Percentiles rank a stretch among this genome's conserved stretches.
phyloP scores from a whole-genome alignment of 2,113 vertebrate genomes.

The Nycticryphes semicollaris region DNA sequence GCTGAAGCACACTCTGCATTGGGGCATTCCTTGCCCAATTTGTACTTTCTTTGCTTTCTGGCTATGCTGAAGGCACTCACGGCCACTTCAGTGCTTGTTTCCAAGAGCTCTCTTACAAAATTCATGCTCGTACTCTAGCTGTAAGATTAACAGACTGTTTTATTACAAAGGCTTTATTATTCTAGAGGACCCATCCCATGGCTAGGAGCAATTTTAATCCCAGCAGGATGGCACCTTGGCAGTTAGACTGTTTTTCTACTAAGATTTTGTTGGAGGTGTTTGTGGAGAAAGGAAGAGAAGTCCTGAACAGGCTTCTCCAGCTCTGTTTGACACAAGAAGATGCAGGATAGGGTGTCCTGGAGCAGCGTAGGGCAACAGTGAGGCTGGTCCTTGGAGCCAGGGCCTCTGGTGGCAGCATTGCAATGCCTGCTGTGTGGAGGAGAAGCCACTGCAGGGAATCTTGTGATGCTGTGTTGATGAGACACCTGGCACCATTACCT shows the following conservation, averaged over 20 bases:
- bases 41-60: background rate
- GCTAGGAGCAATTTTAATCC: background rate
- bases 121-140: background rate
- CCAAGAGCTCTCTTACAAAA: background rate
- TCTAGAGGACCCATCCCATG: background rate
- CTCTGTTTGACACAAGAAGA: background rate
- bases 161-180: background rate
- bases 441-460: background rate
- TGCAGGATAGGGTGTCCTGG: background rate
- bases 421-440: background rate
- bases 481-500: background rate
- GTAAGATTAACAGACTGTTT: constrained; percentile 50
- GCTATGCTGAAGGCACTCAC: background rate
- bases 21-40: background rate
- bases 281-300: background rate
- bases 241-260: background rate
- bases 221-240: background rate
- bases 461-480: background rate
- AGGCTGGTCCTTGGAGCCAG: background rate
- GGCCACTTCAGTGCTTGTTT: background rate
- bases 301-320: background rate
- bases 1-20: background rate
- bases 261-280: background rate
- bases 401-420: background rate
- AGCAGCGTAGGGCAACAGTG: background rate